A percentile compares a stretch with the other conserved stretches of the same genome.
Evolutionary conservation across 1,140 invertebrate genomes (phyloP).

Genomic region (Lepidurus couesii): DNA sequence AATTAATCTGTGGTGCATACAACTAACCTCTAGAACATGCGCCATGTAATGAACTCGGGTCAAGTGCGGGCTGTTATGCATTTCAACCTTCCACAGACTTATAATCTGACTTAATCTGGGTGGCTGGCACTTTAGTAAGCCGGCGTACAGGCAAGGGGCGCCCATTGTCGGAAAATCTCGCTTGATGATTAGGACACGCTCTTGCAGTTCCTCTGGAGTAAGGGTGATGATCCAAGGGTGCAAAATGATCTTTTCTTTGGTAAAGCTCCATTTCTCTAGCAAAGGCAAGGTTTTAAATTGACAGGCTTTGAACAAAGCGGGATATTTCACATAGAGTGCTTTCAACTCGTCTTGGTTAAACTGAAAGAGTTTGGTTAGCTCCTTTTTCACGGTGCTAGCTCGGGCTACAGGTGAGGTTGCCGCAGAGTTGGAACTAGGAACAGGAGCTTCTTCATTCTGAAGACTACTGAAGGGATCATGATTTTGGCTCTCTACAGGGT

Average conservation of each 20-base stretch:
- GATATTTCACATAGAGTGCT: not conserved
- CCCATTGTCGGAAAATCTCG: not conserved
- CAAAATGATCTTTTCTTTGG: not conserved
- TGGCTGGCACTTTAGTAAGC: not conserved
- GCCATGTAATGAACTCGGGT: slow-evolving; percentile 10
- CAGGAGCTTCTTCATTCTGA: not conserved
- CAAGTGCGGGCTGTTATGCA: not conserved
- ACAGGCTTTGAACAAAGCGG: not conserved
- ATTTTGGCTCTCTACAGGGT: not conserved
- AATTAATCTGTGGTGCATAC: not conserved
- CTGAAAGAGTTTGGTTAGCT: not conserved
- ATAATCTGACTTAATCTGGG: not conserved
- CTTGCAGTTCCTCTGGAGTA: not conserved
- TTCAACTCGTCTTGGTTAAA: not conserved
- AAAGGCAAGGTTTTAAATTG: not conserved
- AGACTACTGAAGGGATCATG: not conserved
- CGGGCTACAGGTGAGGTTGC: not conserved
- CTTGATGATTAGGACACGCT: not conserved
- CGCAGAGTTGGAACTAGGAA: not conserved
- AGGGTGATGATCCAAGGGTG: slow-evolving; percentile 3
- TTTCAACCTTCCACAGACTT: slow-evolving; percentile 1
- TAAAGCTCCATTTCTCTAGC: not conserved
- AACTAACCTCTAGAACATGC: not conserved
- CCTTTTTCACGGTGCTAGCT: not conserved
- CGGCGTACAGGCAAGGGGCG: not conserved